These are phyloP conservation scores for Rhinolophus ferrumequinum DNA, from an alignment of 2,113 vertebrate species.

Conservation along the genomic window DNA sequence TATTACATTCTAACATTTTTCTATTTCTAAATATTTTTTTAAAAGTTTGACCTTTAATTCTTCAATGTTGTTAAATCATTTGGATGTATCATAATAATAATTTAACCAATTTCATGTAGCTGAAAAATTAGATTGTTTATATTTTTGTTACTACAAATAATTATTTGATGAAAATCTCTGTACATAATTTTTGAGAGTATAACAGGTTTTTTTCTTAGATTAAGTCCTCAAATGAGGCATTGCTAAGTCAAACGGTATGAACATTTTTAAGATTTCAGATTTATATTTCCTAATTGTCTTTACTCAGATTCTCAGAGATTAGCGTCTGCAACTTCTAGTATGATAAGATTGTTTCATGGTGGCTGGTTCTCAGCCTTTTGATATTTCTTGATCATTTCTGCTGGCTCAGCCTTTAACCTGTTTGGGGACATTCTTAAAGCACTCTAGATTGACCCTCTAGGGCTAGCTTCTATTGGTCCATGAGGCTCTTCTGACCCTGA, in stretches of 20 bases:
- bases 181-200: not conserved
- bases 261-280: not conserved
- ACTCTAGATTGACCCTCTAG: not conserved
- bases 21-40: not conserved
- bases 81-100: not conserved
- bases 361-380: not conserved
- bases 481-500: not conserved
- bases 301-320: not conserved
- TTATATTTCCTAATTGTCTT: not conserved
- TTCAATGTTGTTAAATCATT: not conserved
- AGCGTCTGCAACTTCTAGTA: not conserved
- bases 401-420: not conserved
- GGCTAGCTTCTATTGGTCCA: not conserved
- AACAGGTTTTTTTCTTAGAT: not conserved
- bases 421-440: not conserved
- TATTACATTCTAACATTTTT: not conserved
- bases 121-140: slow-evolving; percentile 8
- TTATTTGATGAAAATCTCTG: not conserved
- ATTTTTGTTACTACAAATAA: slow-evolving; percentile 1
- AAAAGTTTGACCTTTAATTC: not conserved
- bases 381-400: not conserved
- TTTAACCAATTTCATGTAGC: not conserved
- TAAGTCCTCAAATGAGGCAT: not conserved
- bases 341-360: not conserved
- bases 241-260: not conserved